A percentile compares a stretch with the other conserved stretches of the same genome.
Conservation (phyloP, 2,888 invertebrate genomes). For the Dryobotodes eremita region DNA sequence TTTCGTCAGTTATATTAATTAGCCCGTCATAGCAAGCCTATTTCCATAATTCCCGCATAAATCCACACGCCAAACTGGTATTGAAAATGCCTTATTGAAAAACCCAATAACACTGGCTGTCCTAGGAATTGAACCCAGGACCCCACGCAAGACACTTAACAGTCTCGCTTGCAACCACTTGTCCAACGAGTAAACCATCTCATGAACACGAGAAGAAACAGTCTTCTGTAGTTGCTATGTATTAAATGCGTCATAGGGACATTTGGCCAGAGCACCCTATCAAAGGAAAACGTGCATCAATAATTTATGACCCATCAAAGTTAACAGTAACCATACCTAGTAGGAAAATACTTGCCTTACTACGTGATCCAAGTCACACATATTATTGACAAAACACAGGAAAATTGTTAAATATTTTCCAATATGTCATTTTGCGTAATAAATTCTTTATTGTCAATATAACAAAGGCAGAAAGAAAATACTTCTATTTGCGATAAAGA, state of each 20-base stretch:
- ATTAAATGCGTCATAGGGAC: background rate
- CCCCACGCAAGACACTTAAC: background rate
- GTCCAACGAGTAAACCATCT: background rate
- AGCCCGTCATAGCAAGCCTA: background rate
- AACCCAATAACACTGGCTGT: background rate
- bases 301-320: background rate
- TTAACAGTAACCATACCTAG: background rate
- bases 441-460: background rate
- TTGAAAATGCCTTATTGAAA: background rate
- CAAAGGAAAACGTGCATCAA: background rate
- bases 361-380: constrained; percentile 36
- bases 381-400: constrained; percentile 11
- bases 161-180: background rate
- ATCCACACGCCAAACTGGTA: background rate
- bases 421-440: background rate
- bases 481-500: too few relatives aligned
- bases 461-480: too few relatives aligned
- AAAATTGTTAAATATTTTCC: constrained; percentile 16
- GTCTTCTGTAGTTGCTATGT: background rate
- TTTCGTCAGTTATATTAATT: background rate
- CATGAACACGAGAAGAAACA: background rate
- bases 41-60: background rate
- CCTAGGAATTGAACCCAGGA: background rate
- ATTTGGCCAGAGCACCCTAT: background rate
- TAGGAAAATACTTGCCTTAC: background rate